Conservation (phyloP, 2,113 vertebrate genomes). For the Antechinus flavipes region DNA sequence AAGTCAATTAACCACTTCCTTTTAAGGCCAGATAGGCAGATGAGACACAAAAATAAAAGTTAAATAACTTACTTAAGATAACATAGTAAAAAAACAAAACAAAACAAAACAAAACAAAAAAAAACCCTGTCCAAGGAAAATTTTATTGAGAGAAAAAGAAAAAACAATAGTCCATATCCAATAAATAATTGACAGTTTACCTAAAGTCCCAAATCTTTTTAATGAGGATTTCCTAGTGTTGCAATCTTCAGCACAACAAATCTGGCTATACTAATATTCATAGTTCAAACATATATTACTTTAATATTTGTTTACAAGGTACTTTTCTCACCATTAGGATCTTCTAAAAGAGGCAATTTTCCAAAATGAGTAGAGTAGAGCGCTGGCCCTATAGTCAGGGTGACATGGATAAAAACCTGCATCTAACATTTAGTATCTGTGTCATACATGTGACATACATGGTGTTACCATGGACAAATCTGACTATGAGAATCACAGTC, state of each 20-base stretch:
- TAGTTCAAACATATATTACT: neutral
- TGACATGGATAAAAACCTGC: neutral
- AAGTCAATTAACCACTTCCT: neutral
- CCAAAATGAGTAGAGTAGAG: neutral
- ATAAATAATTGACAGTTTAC: neutral
- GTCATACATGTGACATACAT: neutral
- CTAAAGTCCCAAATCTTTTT: neutral
- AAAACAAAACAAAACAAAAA: neutral
- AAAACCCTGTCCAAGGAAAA: neutral
- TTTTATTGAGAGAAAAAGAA: neutral
- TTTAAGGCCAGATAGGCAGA: neutral
- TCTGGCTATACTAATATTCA: neutral
- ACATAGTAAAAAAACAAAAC: neutral
- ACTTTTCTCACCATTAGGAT: neutral
- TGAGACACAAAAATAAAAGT: neutral
- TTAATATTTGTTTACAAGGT: neutral
- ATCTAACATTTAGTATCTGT: neutral
- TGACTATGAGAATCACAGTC: neutral
- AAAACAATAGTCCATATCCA: neutral
- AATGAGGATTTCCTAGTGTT: neutral
- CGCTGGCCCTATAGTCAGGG: neutral
- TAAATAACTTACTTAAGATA: neutral
- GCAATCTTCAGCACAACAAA: neutral
- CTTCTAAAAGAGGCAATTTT: neutral
- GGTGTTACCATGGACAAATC: neutral